phyloP scores from a whole-genome alignment of 2,888 invertebrate species.

The Dolomedes plantarius region DNA sequence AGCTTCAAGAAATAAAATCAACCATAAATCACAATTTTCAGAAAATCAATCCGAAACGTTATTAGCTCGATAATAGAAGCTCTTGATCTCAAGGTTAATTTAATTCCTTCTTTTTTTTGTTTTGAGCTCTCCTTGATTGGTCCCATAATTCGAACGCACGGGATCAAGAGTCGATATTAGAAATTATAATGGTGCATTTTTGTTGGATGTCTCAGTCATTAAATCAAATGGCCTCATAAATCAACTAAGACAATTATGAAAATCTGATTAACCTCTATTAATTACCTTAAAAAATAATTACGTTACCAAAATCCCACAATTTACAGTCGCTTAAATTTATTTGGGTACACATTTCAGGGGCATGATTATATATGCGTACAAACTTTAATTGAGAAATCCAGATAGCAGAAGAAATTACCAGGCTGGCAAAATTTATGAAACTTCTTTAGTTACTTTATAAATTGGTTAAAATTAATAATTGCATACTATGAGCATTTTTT shows the following conservation, averaged over 20 bases:
- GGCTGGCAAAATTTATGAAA: too few relatives aligned
- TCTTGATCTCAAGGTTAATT: background rate
- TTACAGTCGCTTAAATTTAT: too few relatives aligned
- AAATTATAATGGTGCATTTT: background rate
- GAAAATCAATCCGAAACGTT: background rate
- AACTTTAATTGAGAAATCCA: too few relatives aligned
- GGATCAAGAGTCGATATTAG: background rate
- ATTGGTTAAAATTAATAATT: too few relatives aligned
- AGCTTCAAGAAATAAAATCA: background rate
- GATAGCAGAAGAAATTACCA: too few relatives aligned
- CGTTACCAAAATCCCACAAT: too few relatives aligned
- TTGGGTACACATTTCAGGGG: too few relatives aligned
- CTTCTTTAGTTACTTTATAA: too few relatives aligned
- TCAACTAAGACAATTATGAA: background rate
- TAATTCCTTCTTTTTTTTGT: background rate
- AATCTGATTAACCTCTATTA: background rate
- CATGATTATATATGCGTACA: too few relatives aligned
- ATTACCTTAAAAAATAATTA: background rate
- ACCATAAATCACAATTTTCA: conserved; percentile 19
- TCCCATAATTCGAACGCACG: background rate
- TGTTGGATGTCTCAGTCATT: background rate
- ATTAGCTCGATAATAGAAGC: background rate
- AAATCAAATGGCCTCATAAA: background rate
- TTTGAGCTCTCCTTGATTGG: background rate
- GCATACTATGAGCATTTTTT: too few relatives aligned